Percentiles rank a stretch among this genome's conserved stretches.
phyloP scores from a whole-genome alignment of 1,140 invertebrate genomes.

The Bacillus rossius region DNA sequence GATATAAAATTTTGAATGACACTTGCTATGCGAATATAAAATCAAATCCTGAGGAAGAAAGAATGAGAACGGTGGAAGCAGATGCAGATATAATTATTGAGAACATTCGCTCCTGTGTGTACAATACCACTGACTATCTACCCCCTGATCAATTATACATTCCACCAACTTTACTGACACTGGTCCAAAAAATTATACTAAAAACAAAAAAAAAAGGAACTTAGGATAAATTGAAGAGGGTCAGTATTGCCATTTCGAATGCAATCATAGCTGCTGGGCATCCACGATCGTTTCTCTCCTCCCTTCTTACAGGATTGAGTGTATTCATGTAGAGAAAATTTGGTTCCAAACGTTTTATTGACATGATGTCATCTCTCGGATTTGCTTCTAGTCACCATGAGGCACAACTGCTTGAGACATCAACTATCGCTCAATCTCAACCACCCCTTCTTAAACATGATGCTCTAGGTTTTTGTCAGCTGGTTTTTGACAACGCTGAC shows the following conservation, averaged over 20 bases:
- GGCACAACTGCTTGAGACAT: slow-evolving; percentile 12
- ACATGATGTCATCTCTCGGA: slow-evolving; percentile 22
- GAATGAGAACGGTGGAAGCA: too few species aligned
- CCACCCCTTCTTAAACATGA: neutral
- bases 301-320: slow-evolving; percentile 21
- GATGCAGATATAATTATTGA: too few species aligned
- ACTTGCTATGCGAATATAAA: too few species aligned
- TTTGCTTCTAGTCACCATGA: slow-evolving; percentile 13
- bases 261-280: slow-evolving; percentile 34
- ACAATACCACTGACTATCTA: too few species aligned
- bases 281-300: slow-evolving; percentile 34
- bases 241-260: slow-evolving; percentile 26
- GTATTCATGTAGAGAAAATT: slow-evolving; percentile 24
- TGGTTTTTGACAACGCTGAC: slow-evolving; percentile 32
- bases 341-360: slow-evolving; percentile 18
- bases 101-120: too few species aligned
- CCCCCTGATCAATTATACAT: neutral
- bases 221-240: neutral
- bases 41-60: too few species aligned
- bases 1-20: too few species aligned
- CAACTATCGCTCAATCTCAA: slow-evolving; percentile 13
- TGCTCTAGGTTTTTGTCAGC: slow-evolving; percentile 14
- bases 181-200: neutral
- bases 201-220: neutral
- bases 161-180: neutral